Conservation (phyloP, 1,140 invertebrate species). For the Drepana arcuata region DNA sequence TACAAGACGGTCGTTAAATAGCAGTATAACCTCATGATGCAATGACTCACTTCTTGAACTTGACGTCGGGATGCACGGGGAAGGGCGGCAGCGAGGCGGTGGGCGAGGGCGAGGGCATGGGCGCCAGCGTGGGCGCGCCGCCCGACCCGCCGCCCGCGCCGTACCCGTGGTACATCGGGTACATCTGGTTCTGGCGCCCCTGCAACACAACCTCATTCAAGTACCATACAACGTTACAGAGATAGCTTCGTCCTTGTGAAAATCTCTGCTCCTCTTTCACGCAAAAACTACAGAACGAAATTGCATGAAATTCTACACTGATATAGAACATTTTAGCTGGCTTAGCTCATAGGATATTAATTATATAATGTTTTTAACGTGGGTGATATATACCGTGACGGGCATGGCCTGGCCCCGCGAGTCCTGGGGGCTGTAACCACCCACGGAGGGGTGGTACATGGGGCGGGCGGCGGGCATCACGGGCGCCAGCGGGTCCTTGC, state of each 20-base stretch:
- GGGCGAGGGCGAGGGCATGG: conserved; percentile 57
- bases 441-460: conserved; percentile 61
- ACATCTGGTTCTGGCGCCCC: conserved; percentile 59
- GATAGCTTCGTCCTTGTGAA: too few species aligned
- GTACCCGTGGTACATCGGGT: conserved; percentile 70
- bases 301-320: too few species aligned
- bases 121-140: conserved; percentile 40
- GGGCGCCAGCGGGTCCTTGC: conserved; percentile 58
- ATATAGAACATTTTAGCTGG: too few species aligned
- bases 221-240: too few species aligned
- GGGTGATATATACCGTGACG: conserved; percentile 51
- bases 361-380: too few species aligned
- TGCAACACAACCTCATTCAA: conserved; percentile 13
- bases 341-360: too few species aligned
- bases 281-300: too few species aligned
- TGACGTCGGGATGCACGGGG: conserved; percentile 92
- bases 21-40: too few species aligned
- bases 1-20: too few species aligned
- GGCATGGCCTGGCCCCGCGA: conserved; percentile 41
- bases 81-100: conserved; percentile 50
- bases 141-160: conserved; percentile 51
- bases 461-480: conserved; percentile 39
- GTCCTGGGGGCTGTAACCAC: conserved; percentile 60
- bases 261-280: too few species aligned
- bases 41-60: conserved; percentile 80